These are phyloP conservation scores for Wasmannia auropunctata DNA, from an alignment of 1,140 invertebrate species.

Conservation along the genomic window DNA sequence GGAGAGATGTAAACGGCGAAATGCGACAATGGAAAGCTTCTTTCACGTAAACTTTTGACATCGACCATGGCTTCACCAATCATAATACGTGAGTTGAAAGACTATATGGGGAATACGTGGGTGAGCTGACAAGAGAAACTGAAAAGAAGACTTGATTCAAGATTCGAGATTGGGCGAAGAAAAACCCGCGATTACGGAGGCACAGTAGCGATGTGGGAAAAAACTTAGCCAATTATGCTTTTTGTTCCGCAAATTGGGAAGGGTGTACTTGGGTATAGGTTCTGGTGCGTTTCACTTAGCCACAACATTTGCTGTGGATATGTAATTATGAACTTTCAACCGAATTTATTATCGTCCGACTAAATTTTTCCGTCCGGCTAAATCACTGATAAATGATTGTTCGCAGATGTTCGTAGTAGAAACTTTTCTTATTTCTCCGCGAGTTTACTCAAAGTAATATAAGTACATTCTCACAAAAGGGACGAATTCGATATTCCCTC, in stretches of 20 bases:
- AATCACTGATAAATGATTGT: background rate
- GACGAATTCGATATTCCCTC: background rate
- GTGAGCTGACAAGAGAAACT: background rate
- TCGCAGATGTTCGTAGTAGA: background rate
- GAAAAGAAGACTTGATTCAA: background rate
- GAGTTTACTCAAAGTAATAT: background rate
- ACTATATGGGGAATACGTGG: background rate
- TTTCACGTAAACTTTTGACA: background rate
- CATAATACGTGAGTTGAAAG: background rate
- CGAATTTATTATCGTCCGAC: background rate
- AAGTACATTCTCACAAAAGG: background rate
- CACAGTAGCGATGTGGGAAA: background rate
- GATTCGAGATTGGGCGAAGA: background rate
- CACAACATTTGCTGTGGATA: background rate
- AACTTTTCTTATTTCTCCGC: background rate
- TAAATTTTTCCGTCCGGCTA: background rate
- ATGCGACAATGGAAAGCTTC: background rate
- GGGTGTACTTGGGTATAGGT: background rate
- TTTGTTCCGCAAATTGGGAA: background rate
- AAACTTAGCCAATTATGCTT: slow-evolving; percentile 6
- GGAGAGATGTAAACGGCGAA: background rate
- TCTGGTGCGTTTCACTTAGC: background rate
- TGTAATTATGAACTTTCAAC: slow-evolving; percentile 13
- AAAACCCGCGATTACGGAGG: background rate
- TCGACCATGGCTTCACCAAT: background rate